Percentiles rank a stretch among this genome's conserved stretches.
Evolutionary conservation across 2,797 vertebrate species (phyloP).

Genomic region (Mormyrops boulengeri): DNA sequence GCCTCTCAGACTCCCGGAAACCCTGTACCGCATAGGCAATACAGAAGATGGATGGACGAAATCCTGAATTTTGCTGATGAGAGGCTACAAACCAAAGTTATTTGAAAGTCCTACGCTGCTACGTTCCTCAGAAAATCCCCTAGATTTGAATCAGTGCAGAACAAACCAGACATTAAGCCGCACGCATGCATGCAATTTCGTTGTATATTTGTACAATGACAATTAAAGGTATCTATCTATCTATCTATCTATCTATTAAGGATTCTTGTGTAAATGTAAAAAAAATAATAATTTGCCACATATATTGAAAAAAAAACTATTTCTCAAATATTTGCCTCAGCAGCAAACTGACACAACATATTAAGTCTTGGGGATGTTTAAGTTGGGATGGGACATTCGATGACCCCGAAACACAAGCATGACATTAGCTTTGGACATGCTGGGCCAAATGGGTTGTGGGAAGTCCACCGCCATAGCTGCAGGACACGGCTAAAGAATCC

Average conservation of each 20-base stretch:
- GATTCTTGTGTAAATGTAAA: not conserved
- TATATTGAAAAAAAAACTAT: not conserved
- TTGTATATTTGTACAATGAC: no score
- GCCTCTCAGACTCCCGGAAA: not conserved
- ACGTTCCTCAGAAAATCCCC: not conserved
- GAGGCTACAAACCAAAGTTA: not conserved
- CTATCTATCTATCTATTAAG: no score
- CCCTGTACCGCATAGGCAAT: not conserved
- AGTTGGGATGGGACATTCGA: slow-evolving; percentile 40
- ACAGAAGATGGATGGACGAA: not conserved
- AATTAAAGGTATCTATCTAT: no score
- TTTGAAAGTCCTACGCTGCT: not conserved
- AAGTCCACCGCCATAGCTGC: slow-evolving; percentile 15
- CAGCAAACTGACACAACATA: not conserved
- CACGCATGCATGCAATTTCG: no score
- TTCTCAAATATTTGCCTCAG: not conserved
- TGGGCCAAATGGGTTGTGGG: slow-evolving; percentile 39
- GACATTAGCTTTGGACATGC: slow-evolving; percentile 41
- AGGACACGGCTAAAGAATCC: not conserved
- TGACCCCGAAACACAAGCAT: slow-evolving; percentile 43
- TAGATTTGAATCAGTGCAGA: not conserved
- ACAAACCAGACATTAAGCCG: not conserved
- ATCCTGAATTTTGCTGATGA: not conserved
- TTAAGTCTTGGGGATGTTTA: not conserved
- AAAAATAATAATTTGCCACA: not conserved